Percentiles rank a stretch among this genome's conserved stretches.
Conservation (phyloP, 2,888 invertebrate species). For the Liodrosophila aerea region DNA sequence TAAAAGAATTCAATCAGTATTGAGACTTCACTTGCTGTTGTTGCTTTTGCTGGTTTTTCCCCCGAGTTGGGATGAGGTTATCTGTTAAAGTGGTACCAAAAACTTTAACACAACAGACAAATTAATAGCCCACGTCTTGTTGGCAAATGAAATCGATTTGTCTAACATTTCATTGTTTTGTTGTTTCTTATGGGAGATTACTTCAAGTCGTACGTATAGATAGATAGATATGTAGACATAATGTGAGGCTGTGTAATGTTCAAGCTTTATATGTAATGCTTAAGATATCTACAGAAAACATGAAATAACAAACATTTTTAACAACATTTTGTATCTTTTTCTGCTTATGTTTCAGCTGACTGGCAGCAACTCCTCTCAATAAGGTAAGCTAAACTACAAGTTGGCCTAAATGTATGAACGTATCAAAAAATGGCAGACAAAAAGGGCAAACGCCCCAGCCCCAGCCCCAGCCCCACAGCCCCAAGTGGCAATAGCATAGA, state of each 20-base stretch:
- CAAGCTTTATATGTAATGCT: not conserved
- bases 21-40: conserved; percentile 37
- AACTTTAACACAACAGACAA: conserved; percentile 47
- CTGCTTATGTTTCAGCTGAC: conserved; percentile 31
- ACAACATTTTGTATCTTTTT: conserved; percentile 23
- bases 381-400: not conserved
- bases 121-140: conserved; percentile 68
- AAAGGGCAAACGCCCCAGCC: conserved; percentile 46
- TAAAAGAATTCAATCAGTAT: conserved; percentile 28
- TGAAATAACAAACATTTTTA: too few species aligned
- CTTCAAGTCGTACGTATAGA: conserved; percentile 20
- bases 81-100: conserved; percentile 31
- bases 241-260: conserved; percentile 3
- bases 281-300: conserved; percentile 9
- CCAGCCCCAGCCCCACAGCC: too few species aligned
- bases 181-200: conserved; percentile 28
- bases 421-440: conserved; percentile 12
- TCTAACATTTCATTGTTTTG: conserved; percentile 51
- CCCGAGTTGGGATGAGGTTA: not conserved
- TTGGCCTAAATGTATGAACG: conserved; percentile 42
- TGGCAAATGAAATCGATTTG: conserved; percentile 72
- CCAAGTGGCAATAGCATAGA: conserved; percentile 67
- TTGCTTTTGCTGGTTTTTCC: not conserved
- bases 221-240: conserved; percentile 4
- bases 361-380: conserved; percentile 13